A percentile compares a stretch with the other conserved stretches of the same genome.
These are phyloP conservation scores for Ametastegia equiseti DNA, from an alignment of 2,888 invertebrate genomes.

Conservation along the genomic window DNA sequence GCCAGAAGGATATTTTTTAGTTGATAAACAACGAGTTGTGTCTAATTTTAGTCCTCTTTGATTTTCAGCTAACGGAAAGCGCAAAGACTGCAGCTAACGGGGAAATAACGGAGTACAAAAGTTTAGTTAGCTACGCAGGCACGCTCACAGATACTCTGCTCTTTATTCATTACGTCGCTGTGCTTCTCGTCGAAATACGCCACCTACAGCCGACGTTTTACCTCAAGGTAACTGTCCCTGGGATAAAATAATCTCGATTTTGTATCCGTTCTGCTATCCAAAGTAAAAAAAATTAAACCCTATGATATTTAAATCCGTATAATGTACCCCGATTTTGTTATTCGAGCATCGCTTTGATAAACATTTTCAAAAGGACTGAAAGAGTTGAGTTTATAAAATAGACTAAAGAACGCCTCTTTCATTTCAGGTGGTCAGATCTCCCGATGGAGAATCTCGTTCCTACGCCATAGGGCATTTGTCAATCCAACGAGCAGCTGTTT, in stretches of 20 bases:
- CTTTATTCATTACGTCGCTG: constrained; percentile 96
- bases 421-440: constrained; percentile 88
- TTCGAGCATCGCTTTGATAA: background rate
- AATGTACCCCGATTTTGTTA: too few species aligned
- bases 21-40: too few species aligned
- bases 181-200: constrained; percentile 94
- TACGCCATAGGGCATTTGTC: constrained; percentile 94
- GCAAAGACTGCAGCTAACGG: constrained; percentile 88
- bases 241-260: background rate
- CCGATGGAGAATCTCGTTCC: constrained; percentile 94
- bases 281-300: background rate
- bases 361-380: background rate
- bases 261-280: background rate
- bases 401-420: too few species aligned
- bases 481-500: constrained; percentile 96
- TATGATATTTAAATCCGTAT: too few species aligned
- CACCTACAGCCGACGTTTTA: constrained; percentile 94
- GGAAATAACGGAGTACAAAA: constrained; percentile 91
- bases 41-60: background rate
- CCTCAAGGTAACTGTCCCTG: constrained; percentile 79
- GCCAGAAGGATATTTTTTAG: too few species aligned
- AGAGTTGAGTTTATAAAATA: background rate
- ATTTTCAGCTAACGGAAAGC: constrained; percentile 82
- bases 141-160: constrained; percentile 95
- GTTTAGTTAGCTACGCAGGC: constrained; percentile 94